phyloP scores from a whole-genome alignment of 2,797 vertebrate species.

The Paratrypauchen microcephalus region DNA sequence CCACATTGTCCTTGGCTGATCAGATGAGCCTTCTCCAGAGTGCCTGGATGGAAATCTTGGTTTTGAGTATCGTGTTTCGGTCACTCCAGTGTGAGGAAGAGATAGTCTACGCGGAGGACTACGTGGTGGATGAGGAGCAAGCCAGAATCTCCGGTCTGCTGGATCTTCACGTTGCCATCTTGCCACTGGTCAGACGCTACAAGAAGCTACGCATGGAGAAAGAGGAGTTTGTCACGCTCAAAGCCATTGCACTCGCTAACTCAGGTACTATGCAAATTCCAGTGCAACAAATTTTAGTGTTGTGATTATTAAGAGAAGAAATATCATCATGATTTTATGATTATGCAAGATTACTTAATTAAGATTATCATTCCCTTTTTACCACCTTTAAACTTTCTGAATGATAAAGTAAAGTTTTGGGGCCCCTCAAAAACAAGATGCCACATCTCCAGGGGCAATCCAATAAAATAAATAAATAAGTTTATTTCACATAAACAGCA shows the following conservation, averaged over 20 bases:
- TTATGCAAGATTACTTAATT: too few relatives aligned
- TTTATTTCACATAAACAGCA: not conserved
- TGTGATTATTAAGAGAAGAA: too few relatives aligned
- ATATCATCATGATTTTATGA: too few relatives aligned
- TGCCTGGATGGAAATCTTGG: conserved; percentile 95
- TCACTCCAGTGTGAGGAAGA: conserved; percentile 89
- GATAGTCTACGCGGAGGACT: conserved; percentile 91
- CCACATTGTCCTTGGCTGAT: conserved; percentile 88
- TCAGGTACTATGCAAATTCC: conserved; percentile 74
- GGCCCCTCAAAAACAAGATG: too few relatives aligned
- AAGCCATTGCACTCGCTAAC: conserved; percentile 91
- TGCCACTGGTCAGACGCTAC: conserved; percentile 88
- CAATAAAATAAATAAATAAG: too few relatives aligned
- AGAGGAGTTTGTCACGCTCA: conserved; percentile 93
- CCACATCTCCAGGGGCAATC: too few relatives aligned
- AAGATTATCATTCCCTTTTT: not conserved
- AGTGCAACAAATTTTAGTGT: too few relatives aligned
- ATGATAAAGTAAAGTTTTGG: not conserved
- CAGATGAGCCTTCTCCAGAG: conserved; percentile 97
- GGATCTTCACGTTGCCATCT: conserved; percentile 88
- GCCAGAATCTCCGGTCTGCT: conserved; percentile 86
- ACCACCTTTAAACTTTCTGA: not conserved
- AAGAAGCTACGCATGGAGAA: conserved; percentile 92
- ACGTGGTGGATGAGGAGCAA: conserved; percentile 90
- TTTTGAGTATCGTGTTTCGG: conserved; percentile 91